Evolutionary conservation across 2,113 vertebrate genomes (phyloP).

Genomic region (Thinocorus orbignyianus): DNA sequence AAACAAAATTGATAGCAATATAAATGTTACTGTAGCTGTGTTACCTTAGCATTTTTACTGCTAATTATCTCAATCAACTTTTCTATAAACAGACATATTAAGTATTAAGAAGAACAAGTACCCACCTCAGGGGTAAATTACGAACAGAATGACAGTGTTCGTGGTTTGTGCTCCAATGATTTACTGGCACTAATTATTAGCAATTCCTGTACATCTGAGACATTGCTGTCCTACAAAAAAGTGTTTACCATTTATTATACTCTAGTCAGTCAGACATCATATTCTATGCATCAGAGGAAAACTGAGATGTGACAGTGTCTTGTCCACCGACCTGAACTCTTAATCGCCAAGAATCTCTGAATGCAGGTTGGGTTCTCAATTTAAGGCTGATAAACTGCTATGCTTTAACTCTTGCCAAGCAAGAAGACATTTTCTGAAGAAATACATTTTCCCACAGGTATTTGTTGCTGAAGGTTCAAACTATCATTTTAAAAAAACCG

Average conservation of each 20-base stretch:
- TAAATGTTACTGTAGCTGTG: slow-evolving; percentile 22
- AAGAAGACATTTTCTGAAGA: background rate
- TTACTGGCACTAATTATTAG: background rate
- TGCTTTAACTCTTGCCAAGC: background rate
- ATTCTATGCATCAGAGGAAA: background rate
- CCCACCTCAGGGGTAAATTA: slow-evolving; percentile 52
- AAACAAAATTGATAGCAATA: slow-evolving; percentile 63
- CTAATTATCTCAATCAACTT: slow-evolving; percentile 67
- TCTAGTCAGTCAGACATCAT: background rate
- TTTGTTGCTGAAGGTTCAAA: background rate
- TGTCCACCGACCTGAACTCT: background rate
- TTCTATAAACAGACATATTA: slow-evolving; percentile 57
- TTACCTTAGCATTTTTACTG: slow-evolving; percentile 36
- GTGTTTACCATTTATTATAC: background rate
- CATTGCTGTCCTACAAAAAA: background rate
- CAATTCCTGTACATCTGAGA: background rate
- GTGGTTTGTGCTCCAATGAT: background rate
- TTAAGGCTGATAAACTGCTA: background rate
- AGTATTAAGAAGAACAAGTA: slow-evolving; percentile 17
- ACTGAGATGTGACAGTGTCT: background rate
- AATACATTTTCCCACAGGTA: background rate
- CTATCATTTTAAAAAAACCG: background rate
- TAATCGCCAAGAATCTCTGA: background rate
- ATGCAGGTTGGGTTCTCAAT: background rate
- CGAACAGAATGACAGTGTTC: slow-evolving; percentile 6